Conservation (phyloP, 1,140 invertebrate genomes). For the Mesaphorura yosii region DNA sequence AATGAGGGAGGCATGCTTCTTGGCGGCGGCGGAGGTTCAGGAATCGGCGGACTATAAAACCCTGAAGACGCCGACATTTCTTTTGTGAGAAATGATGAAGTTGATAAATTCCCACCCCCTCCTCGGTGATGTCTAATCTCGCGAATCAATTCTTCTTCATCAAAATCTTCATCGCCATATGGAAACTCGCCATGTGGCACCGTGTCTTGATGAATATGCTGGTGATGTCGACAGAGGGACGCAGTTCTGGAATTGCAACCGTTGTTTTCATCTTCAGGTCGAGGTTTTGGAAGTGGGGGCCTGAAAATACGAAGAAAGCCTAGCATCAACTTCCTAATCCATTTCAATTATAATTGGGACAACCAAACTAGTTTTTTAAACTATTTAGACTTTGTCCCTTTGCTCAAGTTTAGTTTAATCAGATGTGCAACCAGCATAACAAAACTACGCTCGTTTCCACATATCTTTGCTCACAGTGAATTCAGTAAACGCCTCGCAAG, state of each 20-base stretch:
- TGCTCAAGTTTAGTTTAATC: too few species aligned
- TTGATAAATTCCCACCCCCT: constrained; percentile 11
- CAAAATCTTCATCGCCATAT: constrained; percentile 22
- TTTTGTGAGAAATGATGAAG: constrained; percentile 19
- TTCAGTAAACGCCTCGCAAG: too few species aligned
- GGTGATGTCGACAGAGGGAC: constrained; percentile 17
- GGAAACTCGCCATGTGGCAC: constrained; percentile 21
- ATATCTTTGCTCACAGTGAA: too few species aligned
- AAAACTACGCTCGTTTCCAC: too few species aligned
- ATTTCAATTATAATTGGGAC: too few species aligned
- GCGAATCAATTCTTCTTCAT: constrained; percentile 27
- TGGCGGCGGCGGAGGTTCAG: constrained; percentile 33
- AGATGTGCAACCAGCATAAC: too few species aligned
- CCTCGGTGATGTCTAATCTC: constrained; percentile 24
- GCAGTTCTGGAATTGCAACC: too few species aligned
- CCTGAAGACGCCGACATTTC: constrained; percentile 28
- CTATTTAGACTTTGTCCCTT: too few species aligned
- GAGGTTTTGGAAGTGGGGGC: constrained; percentile 2
- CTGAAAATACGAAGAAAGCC: too few species aligned
- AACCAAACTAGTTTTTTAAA: too few species aligned
- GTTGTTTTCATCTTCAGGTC: constrained; percentile 20
- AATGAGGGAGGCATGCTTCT: constrained; percentile 9
- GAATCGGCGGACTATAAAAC: constrained; percentile 35
- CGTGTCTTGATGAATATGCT: constrained; percentile 21
- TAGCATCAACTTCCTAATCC: too few species aligned